Percentiles rank a stretch among this genome's conserved stretches.
phyloP scores from a whole-genome alignment of 2,113 vertebrate species.

The Chloropsis cyanopogon region DNA sequence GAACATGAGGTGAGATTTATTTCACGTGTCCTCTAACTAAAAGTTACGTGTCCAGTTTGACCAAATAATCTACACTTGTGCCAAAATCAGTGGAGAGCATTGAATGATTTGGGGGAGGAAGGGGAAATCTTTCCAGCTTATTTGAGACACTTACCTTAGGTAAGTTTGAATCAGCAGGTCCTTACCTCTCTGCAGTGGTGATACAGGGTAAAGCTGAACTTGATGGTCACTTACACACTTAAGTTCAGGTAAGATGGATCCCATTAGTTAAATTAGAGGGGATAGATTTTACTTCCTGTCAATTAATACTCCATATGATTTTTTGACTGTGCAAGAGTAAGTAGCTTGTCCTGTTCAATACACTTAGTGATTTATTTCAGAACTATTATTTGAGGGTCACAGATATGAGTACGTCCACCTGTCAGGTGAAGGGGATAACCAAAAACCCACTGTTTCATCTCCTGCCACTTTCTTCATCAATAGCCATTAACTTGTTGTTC shows the following conservation, averaged over 20 bases:
- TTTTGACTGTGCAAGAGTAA: neutral
- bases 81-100: neutral
- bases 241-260: neutral
- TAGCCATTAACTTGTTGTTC: neutral
- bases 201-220: neutral
- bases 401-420: neutral
- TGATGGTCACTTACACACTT: neutral
- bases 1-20: neutral
- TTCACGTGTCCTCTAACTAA: neutral
- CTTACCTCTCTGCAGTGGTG: neutral
- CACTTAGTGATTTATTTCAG: neutral
- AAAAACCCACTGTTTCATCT: neutral
- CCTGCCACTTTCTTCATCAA: neutral
- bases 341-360: neutral
- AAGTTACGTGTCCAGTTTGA: neutral
- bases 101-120: accelerated
- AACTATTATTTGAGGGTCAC: neutral
- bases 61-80: neutral
- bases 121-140: neutral
- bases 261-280: neutral
- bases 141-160: neutral
- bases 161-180: neutral
- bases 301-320: neutral
- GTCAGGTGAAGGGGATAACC: neutral
- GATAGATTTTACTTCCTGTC: neutral